Conservation (phyloP, 2,113 vertebrate species). For the Centropus bengalensis region DNA sequence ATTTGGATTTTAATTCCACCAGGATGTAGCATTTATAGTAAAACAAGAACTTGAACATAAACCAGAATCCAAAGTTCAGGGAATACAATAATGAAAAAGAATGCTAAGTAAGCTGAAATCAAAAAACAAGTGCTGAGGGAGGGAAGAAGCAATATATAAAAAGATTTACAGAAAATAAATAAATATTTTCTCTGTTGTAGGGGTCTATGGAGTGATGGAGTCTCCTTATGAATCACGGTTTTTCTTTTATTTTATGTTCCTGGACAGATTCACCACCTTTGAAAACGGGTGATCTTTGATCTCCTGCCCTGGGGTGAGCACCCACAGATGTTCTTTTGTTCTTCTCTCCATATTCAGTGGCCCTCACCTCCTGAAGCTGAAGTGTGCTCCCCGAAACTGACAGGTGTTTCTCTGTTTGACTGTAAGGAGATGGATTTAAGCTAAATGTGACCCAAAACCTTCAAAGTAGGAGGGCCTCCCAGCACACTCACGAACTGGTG, state of each 20-base stretch:
- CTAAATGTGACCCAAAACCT: constrained; percentile 52
- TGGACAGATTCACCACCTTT: constrained; percentile 36
- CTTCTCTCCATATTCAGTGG: neutral
- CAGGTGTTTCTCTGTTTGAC: constrained; percentile 52
- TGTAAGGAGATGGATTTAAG: constrained; percentile 41
- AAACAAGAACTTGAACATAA: constrained; percentile 63
- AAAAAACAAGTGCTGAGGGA: neutral
- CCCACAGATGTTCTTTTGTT: constrained; percentile 60
- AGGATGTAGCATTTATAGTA: constrained; percentile 62
- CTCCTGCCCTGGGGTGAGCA: neutral
- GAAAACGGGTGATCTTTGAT: constrained; percentile 45
- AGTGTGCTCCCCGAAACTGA: constrained; percentile 1
- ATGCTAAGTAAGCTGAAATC: constrained; percentile 57
- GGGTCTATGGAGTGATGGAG: neutral
- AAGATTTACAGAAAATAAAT: neutral
- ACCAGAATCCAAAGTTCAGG: constrained; percentile 45
- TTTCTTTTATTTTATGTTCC: constrained; percentile 10
- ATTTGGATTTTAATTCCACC: constrained; percentile 61
- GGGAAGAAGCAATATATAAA: neutral
- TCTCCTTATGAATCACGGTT: constrained; percentile 12
- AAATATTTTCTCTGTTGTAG: constrained; percentile 1
- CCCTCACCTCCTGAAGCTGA: neutral
- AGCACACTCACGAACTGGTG: neutral
- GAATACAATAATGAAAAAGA: constrained; percentile 54
- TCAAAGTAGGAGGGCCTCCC: constrained; percentile 37